Evolutionary conservation across 2,797 vertebrate species (phyloP).

Genomic region (Pangasius krempfi): DNA sequence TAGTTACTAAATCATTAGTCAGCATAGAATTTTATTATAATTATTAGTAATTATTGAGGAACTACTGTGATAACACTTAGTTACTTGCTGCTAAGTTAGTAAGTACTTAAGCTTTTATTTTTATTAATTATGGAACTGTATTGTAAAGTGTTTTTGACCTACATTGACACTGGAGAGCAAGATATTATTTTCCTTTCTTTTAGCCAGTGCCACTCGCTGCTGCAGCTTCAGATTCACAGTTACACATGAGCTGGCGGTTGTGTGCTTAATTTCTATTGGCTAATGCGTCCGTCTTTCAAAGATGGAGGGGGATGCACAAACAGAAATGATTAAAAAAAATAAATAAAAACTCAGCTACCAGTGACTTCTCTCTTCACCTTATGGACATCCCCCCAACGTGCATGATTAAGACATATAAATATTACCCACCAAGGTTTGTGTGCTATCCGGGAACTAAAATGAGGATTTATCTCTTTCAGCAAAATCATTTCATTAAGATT

Average conservation of each 20-base stretch:
- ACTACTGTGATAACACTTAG: not conserved
- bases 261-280: not conserved
- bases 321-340: too few relatives aligned
- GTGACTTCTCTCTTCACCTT: not conserved
- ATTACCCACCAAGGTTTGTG: not conserved
- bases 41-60: not conserved
- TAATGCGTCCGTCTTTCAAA: not conserved
- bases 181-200: not conserved
- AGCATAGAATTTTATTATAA: not conserved
- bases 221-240: not conserved
- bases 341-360: not conserved
- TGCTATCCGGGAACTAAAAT: not conserved
- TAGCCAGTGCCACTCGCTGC: not conserved
- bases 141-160: not conserved
- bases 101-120: not conserved
- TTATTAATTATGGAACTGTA: not conserved
- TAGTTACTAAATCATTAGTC: not conserved
- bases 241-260: not conserved
- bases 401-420: not conserved
- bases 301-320: not conserved
- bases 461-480: conserved; percentile 2
- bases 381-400: not conserved
- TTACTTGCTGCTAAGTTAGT: not conserved
- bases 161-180: not conserved
- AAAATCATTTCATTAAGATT: conserved; percentile 21